These are phyloP conservation scores for Diplodus sargus DNA, from an alignment of 2,797 vertebrate species.

Conservation along the genomic window DNA sequence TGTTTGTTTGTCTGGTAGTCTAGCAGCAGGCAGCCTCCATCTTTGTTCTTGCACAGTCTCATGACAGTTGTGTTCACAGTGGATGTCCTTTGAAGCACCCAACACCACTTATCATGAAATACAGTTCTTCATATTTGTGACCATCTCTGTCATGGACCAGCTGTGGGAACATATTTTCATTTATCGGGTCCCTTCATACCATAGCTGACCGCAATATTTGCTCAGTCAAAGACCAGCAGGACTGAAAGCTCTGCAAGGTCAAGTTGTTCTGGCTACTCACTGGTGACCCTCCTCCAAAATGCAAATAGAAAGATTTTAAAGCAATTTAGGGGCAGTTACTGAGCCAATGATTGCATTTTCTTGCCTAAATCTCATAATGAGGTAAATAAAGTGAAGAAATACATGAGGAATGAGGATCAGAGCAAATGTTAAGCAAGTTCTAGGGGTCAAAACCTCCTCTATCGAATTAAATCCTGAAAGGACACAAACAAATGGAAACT, in stretches of 20 bases:
- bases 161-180: slow-evolving; percentile 5
- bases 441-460: not conserved
- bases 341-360: not conserved
- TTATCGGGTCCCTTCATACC: not conserved
- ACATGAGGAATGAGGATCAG: not conserved
- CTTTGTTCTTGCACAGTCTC: too few relatives aligned
- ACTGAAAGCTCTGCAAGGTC: too few relatives aligned
- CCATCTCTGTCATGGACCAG: not conserved
- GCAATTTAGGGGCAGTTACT: too few relatives aligned
- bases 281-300: too few relatives aligned
- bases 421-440: not conserved
- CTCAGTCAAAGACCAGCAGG: too few relatives aligned
- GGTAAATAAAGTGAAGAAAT: not conserved
- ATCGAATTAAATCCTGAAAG: not conserved
- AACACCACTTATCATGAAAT: not conserved
- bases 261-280: too few relatives aligned
- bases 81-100: not conserved
- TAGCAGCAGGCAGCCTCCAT: too few relatives aligned
- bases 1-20: too few relatives aligned
- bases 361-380: not conserved
- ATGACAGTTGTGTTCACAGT: too few relatives aligned
- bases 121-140: not conserved
- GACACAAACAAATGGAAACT: not conserved
- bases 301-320: too few relatives aligned
- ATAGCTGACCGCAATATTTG: too few relatives aligned